Evolutionary conservation across 2,113 vertebrate genomes (phyloP).

Genomic region (Pagrus major): DNA sequence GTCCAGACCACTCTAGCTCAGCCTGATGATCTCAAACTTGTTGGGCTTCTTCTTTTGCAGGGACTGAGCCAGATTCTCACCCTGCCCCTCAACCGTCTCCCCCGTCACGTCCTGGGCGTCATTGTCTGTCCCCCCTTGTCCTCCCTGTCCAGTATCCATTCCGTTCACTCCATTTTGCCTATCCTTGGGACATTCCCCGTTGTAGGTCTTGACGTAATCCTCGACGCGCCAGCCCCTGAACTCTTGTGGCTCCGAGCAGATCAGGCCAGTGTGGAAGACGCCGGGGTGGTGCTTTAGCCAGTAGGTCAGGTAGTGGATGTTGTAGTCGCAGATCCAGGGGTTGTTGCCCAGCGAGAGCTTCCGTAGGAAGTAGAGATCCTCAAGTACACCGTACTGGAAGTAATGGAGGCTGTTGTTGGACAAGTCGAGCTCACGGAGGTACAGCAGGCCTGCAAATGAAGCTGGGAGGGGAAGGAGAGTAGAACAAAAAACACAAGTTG

Average conservation of each 20-base stretch:
- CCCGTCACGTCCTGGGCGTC: conserved; percentile 85
- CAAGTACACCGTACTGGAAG: conserved; percentile 94
- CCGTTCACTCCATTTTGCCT: conserved; percentile 81
- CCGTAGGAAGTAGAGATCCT: conserved; percentile 96
- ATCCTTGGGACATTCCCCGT: conserved; percentile 95
- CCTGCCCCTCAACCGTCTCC: conserved; percentile 84
- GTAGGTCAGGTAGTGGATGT: conserved; percentile 98
- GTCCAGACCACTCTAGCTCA: conserved; percentile 70
- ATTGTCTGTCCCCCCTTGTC: conserved; percentile 75
- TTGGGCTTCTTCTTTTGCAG: conserved; percentile 66
- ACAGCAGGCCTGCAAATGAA: conserved; percentile 92
- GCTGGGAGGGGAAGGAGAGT: conserved; percentile 78
- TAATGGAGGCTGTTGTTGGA: conserved; percentile 93
- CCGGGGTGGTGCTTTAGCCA: conserved; percentile 96
- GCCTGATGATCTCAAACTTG: conserved; percentile 79
- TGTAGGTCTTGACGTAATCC: conserved; percentile 95
- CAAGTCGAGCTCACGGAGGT: conserved; percentile 94
- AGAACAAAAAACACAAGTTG: not conserved
- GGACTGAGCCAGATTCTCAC: conserved; percentile 71
- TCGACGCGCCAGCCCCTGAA: conserved; percentile 94
- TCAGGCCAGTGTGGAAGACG: conserved; percentile 89
- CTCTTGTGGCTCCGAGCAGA: conserved; percentile 90
- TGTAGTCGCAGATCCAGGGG: conserved; percentile 97
- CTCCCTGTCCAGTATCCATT: conserved; percentile 75
- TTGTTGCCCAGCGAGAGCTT: conserved; percentile 90